phyloP scores from a whole-genome alignment of 2,113 vertebrate species.

The Cervus canadensis region DNA sequence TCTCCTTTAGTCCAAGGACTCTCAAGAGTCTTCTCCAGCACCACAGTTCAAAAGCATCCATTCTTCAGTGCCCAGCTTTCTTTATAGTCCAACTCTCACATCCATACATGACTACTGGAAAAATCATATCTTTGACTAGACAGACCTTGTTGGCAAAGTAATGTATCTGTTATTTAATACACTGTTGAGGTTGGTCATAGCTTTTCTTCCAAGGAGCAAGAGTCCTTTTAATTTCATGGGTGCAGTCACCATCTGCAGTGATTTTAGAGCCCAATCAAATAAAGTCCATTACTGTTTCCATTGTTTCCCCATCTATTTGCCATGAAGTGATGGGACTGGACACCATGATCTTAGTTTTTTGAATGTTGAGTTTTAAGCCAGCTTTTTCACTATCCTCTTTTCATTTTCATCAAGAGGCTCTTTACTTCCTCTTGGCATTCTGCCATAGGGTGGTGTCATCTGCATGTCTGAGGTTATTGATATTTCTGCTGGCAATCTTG shows the following conservation, averaged over 20 bases:
- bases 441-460: no score
- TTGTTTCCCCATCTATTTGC: not conserved
- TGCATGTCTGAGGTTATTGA: no score
- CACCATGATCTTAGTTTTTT: not conserved
- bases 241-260: not conserved
- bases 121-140: not conserved
- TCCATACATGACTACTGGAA: not conserved
- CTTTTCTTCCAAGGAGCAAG: not conserved
- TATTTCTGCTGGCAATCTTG: no score
- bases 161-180: not conserved
- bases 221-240: not conserved
- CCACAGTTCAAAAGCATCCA: not conserved
- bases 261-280: not conserved
- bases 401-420: no score
- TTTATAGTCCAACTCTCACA: not conserved
- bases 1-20: not conserved
- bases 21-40: not conserved
- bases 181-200: not conserved
- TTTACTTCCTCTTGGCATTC: no score
- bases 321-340: not conserved
- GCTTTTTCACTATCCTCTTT: no score
- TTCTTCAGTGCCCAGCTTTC: not conserved
- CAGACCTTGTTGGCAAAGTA: not conserved
- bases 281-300: accelerated
- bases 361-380: not conserved